These are phyloP conservation scores for Nomia melanderi DNA, from an alignment of 1,140 invertebrate genomes.

Conservation along the genomic window DNA sequence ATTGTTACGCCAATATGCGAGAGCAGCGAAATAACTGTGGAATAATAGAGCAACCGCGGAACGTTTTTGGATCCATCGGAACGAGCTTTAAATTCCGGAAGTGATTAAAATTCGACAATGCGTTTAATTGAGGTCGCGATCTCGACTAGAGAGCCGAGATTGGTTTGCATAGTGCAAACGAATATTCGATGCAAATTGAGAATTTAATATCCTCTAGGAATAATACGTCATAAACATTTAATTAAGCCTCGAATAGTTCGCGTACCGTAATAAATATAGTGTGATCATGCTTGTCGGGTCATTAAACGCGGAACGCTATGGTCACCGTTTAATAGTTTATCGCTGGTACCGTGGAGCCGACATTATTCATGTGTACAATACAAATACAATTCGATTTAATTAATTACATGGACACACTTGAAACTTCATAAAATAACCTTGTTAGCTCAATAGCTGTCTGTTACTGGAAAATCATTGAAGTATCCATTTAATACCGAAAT, in stretches of 20 bases:
- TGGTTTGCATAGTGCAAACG: conserved; percentile 30
- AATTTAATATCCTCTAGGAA: conserved; percentile 44
- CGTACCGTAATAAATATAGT: conserved; percentile 54
- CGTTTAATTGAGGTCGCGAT: neutral
- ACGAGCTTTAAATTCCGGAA: neutral
- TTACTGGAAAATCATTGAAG: neutral
- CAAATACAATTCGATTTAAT: conserved; percentile 35
- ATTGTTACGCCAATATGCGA: too few relatives aligned
- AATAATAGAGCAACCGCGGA: too few relatives aligned
- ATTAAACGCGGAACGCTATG: conserved; percentile 61
- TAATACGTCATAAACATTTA: conserved; percentile 61
- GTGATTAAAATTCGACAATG: conserved; percentile 27
- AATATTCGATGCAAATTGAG: conserved; percentile 44
- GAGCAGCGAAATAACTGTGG: neutral
- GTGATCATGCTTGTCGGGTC: conserved; percentile 53
- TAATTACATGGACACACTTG: conserved; percentile 11
- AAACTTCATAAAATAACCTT: neutral
- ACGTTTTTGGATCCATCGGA: neutral
- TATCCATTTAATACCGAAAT: neutral
- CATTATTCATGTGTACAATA: conserved; percentile 44
- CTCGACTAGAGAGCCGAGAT: conserved; percentile 16
- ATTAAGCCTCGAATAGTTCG: conserved; percentile 56
- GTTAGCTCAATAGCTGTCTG: neutral
- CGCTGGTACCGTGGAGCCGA: conserved; percentile 15
- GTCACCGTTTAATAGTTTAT: conserved; percentile 61